Evolutionary conservation across 2,888 invertebrate genomes (phyloP).

Genomic region (Tinea semifulvella): DNA sequence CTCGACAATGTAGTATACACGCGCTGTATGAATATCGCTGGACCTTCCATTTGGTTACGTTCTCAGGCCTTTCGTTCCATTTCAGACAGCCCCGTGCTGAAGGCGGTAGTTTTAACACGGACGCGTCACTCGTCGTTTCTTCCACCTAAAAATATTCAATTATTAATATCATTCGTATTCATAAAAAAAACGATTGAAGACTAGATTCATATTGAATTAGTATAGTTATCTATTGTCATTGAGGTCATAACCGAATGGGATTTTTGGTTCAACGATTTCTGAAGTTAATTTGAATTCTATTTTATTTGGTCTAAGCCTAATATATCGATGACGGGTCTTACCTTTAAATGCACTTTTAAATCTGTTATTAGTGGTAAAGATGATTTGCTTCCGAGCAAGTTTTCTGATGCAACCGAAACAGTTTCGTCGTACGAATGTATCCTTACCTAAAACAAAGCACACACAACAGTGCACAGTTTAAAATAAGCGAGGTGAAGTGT

Average conservation of each 20-base stretch:
- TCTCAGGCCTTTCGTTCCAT: slow-evolving; percentile 56
- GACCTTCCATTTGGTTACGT: slow-evolving; percentile 50
- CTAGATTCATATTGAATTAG: too few species aligned
- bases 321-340: too few species aligned
- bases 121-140: slow-evolving; percentile 67
- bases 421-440: slow-evolving; percentile 69
- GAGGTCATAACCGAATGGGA: too few species aligned
- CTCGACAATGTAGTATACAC: slow-evolving; percentile 68
- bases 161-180: too few species aligned
- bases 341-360: slow-evolving; percentile 43
- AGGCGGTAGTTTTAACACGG: slow-evolving; percentile 54
- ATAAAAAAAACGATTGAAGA: too few species aligned
- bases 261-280: too few species aligned
- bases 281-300: too few species aligned
- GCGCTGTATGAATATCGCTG: slow-evolving; percentile 65
- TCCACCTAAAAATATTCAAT: slow-evolving; percentile 66
- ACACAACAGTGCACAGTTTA: too few species aligned
- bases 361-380: slow-evolving; percentile 43
- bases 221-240: too few species aligned
- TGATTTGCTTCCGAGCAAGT: slow-evolving; percentile 53
- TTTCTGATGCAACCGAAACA: slow-evolving; percentile 50
- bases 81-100: slow-evolving; percentile 65
- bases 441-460: slow-evolving; percentile 50
- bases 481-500: too few species aligned
- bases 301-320: too few species aligned